phyloP scores from a whole-genome alignment of 2,797 vertebrate genomes.

The Taenioides sp. region DNA sequence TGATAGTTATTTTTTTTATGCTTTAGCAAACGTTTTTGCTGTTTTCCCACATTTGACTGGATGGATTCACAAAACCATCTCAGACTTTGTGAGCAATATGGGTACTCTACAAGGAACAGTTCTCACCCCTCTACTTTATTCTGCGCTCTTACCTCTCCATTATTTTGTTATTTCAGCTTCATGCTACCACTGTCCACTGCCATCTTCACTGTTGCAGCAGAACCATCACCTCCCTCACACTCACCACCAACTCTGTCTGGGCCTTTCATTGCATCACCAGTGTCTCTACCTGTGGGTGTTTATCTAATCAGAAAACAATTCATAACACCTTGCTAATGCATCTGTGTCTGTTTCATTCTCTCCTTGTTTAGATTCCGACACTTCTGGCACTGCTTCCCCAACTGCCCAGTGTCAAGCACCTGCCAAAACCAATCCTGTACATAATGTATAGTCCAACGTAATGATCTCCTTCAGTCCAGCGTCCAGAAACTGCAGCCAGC shows the following conservation, averaged over 20 bases:
- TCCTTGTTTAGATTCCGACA: background rate
- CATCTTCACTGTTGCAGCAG: background rate
- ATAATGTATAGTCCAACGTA: constrained; percentile 14
- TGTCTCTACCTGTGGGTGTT: background rate
- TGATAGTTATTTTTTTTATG: background rate
- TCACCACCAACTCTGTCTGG: background rate
- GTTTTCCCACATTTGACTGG: too few relatives aligned
- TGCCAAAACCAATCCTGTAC: constrained; percentile 10
- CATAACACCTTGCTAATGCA: background rate
- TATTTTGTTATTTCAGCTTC: background rate
- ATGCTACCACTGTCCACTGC: background rate
- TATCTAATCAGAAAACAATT: constrained; percentile 1
- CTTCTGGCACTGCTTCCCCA: constrained; percentile 2
- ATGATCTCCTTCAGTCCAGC: constrained; percentile 23
- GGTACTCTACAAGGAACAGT: background rate
- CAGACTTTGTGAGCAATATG: too few relatives aligned
- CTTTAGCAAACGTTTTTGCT: background rate
- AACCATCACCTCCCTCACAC: background rate
- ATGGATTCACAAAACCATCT: background rate
- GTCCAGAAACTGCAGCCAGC: constrained; percentile 22
- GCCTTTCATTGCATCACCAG: background rate
- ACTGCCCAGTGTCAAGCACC: constrained; percentile 10
- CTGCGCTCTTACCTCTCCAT: background rate
- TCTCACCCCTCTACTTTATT: background rate
- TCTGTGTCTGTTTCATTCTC: constrained; percentile 4